phyloP scores from a whole-genome alignment of 2,113 vertebrate species.

The Dasyprocta punctata region DNA sequence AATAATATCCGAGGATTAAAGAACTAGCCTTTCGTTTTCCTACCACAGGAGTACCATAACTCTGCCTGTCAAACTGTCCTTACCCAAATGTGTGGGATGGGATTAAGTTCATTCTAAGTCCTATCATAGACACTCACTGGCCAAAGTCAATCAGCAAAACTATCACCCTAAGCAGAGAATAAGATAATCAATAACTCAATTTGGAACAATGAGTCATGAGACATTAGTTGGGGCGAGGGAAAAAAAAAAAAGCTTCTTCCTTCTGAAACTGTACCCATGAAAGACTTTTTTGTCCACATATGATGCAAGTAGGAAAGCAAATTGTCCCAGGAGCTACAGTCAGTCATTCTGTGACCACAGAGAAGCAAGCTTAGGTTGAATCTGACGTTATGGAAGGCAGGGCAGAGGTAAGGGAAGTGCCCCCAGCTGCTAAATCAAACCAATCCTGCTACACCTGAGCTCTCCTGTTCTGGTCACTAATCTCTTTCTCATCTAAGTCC shows the following conservation, averaged over 20 bases:
- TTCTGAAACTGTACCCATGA: not conserved
- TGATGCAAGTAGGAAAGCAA: not conserved
- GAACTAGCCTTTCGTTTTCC: not conserved
- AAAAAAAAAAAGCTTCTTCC: not conserved
- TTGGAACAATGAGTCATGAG: not conserved
- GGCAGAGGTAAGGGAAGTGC: not conserved
- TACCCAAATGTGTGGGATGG: not conserved
- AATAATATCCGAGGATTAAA: not conserved
- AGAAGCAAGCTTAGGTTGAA: not conserved
- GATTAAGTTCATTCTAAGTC: not conserved
- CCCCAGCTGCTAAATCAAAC: not conserved
- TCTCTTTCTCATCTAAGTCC: not conserved
- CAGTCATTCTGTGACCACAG: not conserved
- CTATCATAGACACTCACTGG: not conserved
- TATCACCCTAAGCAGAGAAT: not conserved
- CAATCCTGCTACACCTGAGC: not conserved
- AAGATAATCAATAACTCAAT: not conserved
- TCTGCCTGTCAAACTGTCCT: not conserved
- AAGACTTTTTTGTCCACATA: not conserved
- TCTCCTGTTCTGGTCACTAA: not conserved
- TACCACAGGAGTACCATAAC: not conserved
- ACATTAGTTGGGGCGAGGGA: not conserved
- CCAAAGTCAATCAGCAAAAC: not conserved
- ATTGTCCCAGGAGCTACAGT: no score
- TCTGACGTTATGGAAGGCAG: not conserved